Evolutionary conservation across 2,888 invertebrate genomes (phyloP), one percentile per base, ranked within the genome.

Genomic region (Serripes groenlandicus): DNA sequence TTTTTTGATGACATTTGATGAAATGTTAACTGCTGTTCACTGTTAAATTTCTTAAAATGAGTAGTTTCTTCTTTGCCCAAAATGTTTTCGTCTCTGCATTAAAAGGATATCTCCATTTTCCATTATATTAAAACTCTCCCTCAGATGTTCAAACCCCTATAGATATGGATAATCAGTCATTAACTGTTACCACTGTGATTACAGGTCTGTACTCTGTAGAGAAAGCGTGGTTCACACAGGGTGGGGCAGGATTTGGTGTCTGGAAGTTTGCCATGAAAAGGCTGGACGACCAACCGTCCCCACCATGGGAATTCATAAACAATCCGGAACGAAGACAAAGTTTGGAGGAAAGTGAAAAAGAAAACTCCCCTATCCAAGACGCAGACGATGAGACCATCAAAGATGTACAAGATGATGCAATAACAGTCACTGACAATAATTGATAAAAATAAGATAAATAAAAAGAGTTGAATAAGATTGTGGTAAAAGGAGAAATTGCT

Each of bases 211-310:
- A 95, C 89, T 89, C 90, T 18, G 94, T 95, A 28, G 93, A 94
- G 83, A 94, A 94, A 79, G 93, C 80, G 71, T 94, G 95, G 95
- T 92, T 86, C 71, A 91, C 93, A 1, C 88, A 89, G 32, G 95
- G 95, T 0, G 34, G 90, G 37, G 90, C 94, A 21, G 95, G 95
- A 0, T 94, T 92, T 88, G 90, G 91, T n/a, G 94, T 95, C 30
- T 94, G 92, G 92, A 94, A 94, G 86, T 95, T 94, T 93, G 94
- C 93, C 3, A 88, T 95, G 76, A 89, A 87, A 30, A 90, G 95
- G 23, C 91, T 91, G 52, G 34, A 80, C 0, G 90, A 94, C 76
- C 95, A 95, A 80, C 90, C 91, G 0, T 89, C 93, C 15, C 93
- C 94, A 9, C 93, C 94, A 2, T 95, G 94, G 94, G 85, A 89